These are phyloP conservation scores for Oscheius sp. DNA, from an alignment of 2,888 invertebrate genomes.

Conservation along the genomic window DNA sequence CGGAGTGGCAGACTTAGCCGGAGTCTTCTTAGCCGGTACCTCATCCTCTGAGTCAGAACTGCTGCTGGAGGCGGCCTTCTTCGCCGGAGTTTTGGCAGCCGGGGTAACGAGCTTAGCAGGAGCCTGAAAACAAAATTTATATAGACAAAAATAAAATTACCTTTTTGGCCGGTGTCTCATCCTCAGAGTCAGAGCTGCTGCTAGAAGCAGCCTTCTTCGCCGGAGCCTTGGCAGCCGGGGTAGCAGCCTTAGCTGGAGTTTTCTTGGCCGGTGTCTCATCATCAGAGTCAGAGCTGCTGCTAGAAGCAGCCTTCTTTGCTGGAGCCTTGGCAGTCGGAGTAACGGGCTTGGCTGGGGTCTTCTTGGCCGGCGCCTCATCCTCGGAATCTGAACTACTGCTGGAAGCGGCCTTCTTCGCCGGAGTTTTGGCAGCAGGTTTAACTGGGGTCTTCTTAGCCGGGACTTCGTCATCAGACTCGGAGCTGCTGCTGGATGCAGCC, in stretches of 20 bases:
- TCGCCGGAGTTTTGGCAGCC: background rate
- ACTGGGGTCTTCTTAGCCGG: conserved; percentile 21
- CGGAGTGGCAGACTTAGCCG: background rate
- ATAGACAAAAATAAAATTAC: conserved; percentile 29
- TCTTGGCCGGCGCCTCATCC: background rate
- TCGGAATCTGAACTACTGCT: background rate
- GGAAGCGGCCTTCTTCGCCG: conserved; percentile 16
- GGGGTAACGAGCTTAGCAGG: background rate
- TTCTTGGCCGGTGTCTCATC: background rate
- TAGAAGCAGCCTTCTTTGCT: conserved; percentile 1
- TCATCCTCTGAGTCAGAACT: conserved; percentile 35
- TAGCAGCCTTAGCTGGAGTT: background rate
- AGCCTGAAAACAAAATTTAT: conserved; percentile 36
- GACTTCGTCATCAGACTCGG: conserved; percentile 33
- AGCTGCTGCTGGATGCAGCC: background rate
- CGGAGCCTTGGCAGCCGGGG: background rate
- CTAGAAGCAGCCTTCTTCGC: conserved; percentile 26
- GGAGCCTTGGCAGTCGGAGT: conserved; percentile 14
- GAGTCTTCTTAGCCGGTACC: conserved; percentile 13
- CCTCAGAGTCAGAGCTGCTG: conserved; percentile 35
- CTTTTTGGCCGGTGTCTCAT: conserved; percentile 27
- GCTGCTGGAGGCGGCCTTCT: background rate
- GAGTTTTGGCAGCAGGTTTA: background rate
- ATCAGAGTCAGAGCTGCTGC: conserved; percentile 5
- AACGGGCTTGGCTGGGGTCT: background rate